phyloP scores from a whole-genome alignment of 2,888 invertebrate genomes.

The Cyclophora punctaria region DNA sequence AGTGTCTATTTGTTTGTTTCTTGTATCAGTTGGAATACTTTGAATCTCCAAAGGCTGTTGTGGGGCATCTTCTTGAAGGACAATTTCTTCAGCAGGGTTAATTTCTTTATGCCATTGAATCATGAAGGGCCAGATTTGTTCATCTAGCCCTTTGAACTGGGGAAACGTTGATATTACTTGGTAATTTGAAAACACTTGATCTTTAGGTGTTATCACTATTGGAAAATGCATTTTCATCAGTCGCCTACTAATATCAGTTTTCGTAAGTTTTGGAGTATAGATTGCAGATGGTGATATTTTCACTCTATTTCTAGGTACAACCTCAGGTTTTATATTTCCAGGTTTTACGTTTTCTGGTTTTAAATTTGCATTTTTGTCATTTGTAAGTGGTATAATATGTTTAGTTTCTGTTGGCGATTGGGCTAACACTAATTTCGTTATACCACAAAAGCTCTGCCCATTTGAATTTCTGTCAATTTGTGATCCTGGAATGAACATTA shows the following conservation, averaged over 20 bases:
- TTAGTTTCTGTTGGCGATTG: too few species aligned
- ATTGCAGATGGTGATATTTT: too few species aligned
- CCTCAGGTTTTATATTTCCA: background rate
- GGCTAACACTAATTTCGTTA: too few species aligned
- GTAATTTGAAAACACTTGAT: conserved; percentile 39
- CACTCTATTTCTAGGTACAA: too few species aligned
- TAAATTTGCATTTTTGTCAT: conserved; percentile 15
- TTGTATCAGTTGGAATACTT: too few species aligned
- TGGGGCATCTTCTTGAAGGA: too few species aligned
- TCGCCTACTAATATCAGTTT: conserved; percentile 43
- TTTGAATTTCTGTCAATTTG: too few species aligned
- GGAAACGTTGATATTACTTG: conserved; percentile 31
- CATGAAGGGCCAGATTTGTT: conserved; percentile 62
- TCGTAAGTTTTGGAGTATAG: conserved; percentile 30
- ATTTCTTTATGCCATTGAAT: conserved; percentile 31
- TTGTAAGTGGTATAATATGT: too few species aligned
- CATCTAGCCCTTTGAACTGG: conserved; percentile 47
- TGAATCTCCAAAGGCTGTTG: too few species aligned
- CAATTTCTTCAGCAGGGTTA: background rate
- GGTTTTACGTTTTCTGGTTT: conserved; percentile 2
- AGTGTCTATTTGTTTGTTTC: too few species aligned
- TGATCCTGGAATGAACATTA: too few species aligned
- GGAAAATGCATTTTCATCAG: conserved; percentile 45
- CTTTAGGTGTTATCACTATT: conserved; percentile 46
- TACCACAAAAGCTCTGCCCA: too few species aligned